Conservation (phyloP, 30 jellyfish, hydroid and myxozoan genomes). For the Cassiopea andromeda region DNA sequence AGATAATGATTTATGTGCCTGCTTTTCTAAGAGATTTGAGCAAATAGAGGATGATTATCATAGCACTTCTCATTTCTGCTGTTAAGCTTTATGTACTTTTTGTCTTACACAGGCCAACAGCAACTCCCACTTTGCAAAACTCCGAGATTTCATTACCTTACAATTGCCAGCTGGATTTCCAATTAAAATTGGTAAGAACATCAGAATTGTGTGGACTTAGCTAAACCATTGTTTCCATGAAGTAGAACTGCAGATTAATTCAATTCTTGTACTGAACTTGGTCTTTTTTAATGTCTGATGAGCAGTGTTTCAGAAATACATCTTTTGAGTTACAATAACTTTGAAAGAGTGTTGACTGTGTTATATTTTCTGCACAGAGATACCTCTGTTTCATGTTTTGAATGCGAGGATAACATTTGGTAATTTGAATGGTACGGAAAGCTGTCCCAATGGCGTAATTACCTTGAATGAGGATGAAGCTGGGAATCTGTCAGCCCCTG, state of each 20-base stretch:
- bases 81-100: no score
- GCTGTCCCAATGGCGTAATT: constrained; percentile 84
- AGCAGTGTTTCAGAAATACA: not conserved
- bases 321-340: not conserved
- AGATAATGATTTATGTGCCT: no score
- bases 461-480: constrained; percentile 68
- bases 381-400: constrained; percentile 90
- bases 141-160: constrained; percentile 88
- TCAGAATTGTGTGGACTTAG: no score
- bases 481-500: constrained; percentile 37
- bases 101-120: constrained; percentile 81
- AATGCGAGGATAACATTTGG: constrained; percentile 94
- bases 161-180: constrained; percentile 99
- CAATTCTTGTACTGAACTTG: no score
- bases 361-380: constrained; percentile 50
- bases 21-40: no score
- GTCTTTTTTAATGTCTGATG: no score
- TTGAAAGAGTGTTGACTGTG: no score
- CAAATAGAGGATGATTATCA: no score
- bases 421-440: constrained; percentile 85
- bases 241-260: not conserved
- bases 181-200: constrained; percentile 80
- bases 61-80: no score
- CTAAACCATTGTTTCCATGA: no score
- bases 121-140: constrained; percentile 96